These are phyloP conservation scores for Halcyon chelicuti DNA, from an alignment of 2,797 vertebrate genomes.

Conservation along the genomic window DNA sequence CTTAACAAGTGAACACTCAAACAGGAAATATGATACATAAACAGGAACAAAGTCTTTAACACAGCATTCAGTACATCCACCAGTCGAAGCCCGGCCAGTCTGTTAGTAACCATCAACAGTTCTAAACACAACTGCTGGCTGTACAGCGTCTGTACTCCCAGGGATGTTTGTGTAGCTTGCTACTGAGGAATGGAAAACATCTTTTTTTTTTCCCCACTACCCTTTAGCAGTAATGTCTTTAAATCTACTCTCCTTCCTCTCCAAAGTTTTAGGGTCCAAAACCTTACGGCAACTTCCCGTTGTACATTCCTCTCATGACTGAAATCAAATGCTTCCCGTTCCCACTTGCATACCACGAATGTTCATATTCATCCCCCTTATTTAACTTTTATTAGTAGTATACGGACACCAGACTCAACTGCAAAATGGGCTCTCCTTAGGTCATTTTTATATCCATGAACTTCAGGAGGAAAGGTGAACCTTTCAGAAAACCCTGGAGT, in stretches of 20 bases:
- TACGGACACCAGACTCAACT: background rate
- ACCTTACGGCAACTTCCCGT: background rate
- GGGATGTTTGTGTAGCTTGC: background rate
- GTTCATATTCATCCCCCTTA: background rate
- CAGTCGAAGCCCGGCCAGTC: background rate
- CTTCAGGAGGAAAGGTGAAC: background rate
- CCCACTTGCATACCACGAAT: background rate
- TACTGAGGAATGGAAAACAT: background rate
- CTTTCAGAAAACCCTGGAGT: background rate
- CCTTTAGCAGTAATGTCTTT: background rate
- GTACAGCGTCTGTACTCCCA: background rate
- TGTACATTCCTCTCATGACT: background rate
- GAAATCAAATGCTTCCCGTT: background rate
- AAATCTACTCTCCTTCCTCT: background rate
- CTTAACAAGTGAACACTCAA: conserved; percentile 68
- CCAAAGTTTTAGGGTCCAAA: background rate
- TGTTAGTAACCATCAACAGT: background rate
- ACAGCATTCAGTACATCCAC: background rate
- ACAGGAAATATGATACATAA: conserved; percentile 60
- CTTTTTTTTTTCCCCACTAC: background rate
- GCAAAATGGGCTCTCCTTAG: background rate
- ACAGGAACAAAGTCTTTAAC: conserved; percentile 42
- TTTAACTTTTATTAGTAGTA: background rate
- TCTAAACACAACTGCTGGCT: background rate
- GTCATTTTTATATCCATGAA: background rate